Evolutionary conservation across 1,140 invertebrate genomes (phyloP).

Genomic region (Microvelia longipes): DNA sequence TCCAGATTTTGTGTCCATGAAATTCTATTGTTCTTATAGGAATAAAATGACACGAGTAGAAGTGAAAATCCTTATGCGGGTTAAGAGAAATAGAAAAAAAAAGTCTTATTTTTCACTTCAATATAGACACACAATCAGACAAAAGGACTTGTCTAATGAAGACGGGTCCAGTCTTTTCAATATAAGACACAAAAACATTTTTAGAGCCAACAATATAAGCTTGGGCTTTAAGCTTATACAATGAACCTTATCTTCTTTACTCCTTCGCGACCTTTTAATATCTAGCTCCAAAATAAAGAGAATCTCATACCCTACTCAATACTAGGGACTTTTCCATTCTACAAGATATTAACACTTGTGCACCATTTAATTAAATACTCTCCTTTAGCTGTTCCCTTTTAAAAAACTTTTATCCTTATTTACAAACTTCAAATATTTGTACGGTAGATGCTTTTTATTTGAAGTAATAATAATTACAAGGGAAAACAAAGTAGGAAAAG

Average conservation of each 20-base stretch:
- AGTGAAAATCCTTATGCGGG: too few species aligned
- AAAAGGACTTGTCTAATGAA: neutral
- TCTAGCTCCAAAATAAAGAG: neutral
- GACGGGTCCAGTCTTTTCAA: neutral
- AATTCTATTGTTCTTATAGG: too few species aligned
- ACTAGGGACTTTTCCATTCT: neutral
- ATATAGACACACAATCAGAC: neutral
- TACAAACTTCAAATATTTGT: too few species aligned
- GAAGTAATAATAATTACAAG: too few species aligned
- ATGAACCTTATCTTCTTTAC: neutral
- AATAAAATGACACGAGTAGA: too few species aligned
- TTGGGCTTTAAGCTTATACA: neutral
- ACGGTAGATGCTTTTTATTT: too few species aligned
- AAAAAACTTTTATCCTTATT: too few species aligned
- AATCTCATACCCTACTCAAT: neutral
- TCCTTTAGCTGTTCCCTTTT: too few species aligned
- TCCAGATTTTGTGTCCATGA: too few species aligned
- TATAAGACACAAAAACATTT: neutral
- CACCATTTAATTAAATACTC: neutral
- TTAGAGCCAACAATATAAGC: neutral
- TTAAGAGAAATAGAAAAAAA: too few species aligned
- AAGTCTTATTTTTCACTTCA: neutral
- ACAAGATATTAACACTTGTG: neutral
- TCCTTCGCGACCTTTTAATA: neutral
- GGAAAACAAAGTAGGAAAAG: too few species aligned